Conservation (phyloP, 92 coral and sea anemone species). For the Epizoanthus illoricatus region DNA sequence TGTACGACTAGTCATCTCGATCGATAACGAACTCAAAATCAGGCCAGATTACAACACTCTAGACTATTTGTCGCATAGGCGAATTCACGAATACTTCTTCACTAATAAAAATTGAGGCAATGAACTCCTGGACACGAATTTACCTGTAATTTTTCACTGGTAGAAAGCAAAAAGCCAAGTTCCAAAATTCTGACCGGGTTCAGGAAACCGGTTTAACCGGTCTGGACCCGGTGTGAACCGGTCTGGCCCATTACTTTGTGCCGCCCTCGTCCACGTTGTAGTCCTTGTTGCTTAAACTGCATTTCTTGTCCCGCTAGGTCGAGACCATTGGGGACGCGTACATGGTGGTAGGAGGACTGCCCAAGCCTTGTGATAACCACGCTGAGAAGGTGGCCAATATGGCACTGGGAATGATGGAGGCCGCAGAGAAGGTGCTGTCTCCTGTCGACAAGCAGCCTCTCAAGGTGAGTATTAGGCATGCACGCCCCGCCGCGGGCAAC, state of each 20-base stretch:
- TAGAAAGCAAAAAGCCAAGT: no score
- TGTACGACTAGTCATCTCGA: no score
- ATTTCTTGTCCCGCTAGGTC: slow-evolving; percentile 55
- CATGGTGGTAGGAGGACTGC: slow-evolving; percentile 99
- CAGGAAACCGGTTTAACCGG: no score
- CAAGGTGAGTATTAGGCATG: slow-evolving; percentile 56
- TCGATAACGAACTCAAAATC: no score
- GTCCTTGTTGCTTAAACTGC: neutral
- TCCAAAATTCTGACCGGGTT: no score
- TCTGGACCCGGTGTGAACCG: no score
- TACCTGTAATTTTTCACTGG: no score
- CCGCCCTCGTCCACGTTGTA: neutral
- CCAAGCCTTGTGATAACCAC: slow-evolving; percentile 96
- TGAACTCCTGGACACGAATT: no score
- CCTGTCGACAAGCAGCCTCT: slow-evolving; percentile 89
- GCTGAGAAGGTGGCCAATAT: slow-evolving; percentile 94
- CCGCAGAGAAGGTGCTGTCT: slow-evolving; percentile 78
- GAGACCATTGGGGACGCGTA: slow-evolving; percentile 99
- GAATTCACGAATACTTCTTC: no score
- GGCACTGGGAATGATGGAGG: slow-evolving; percentile 98
- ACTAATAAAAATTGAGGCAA: no score
- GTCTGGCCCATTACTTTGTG: neutral
- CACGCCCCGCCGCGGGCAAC: neutral
- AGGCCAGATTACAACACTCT: no score
- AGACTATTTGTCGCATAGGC: no score